Evolutionary conservation across 2,888 invertebrate genomes (phyloP).

Genomic region (Eilema griseolum): DNA sequence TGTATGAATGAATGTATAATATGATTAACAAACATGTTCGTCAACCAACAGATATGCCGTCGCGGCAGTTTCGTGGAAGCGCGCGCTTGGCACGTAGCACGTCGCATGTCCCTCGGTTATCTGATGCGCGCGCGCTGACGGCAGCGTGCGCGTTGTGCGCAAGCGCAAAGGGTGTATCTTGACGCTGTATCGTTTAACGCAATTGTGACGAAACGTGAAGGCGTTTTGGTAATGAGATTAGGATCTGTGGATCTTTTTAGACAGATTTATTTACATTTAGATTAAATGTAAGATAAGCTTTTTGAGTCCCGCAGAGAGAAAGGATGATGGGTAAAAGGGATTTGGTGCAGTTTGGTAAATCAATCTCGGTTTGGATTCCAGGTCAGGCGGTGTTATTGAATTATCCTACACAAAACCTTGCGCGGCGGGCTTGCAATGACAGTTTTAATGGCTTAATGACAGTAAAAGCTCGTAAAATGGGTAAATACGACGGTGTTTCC

Average conservation of each 20-base stretch:
- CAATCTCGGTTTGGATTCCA: background rate
- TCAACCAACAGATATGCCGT: conserved; percentile 59
- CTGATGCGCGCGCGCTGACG: conserved; percentile 67
- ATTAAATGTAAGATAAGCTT: background rate
- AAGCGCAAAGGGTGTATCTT: conserved; percentile 56
- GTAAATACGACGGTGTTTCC: too few relatives aligned
- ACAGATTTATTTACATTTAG: background rate
- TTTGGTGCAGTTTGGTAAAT: background rate
- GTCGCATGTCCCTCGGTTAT: conserved; percentile 63
- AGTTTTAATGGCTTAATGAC: background rate
- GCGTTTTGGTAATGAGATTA: conserved; percentile 36
- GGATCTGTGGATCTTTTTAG: conserved; percentile 27
- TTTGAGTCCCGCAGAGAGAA: background rate
- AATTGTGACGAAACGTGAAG: conserved; percentile 40
- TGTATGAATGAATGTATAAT: conserved; percentile 45
- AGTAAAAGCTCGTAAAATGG: background rate
- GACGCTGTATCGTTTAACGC: conserved; percentile 57
- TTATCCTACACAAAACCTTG: background rate
- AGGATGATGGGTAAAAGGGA: background rate
- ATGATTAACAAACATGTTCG: conserved; percentile 43
- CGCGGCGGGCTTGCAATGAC: too few relatives aligned
- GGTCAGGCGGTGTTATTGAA: background rate
- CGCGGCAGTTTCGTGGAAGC: conserved; percentile 56
- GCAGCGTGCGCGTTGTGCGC: conserved; percentile 66
- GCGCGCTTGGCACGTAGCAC: conserved; percentile 39